Evolutionary conservation across 2,888 invertebrate genomes (phyloP), one percentile per base, ranked within the genome.

Genomic region (Chamaedrilus cognettii): DNA sequence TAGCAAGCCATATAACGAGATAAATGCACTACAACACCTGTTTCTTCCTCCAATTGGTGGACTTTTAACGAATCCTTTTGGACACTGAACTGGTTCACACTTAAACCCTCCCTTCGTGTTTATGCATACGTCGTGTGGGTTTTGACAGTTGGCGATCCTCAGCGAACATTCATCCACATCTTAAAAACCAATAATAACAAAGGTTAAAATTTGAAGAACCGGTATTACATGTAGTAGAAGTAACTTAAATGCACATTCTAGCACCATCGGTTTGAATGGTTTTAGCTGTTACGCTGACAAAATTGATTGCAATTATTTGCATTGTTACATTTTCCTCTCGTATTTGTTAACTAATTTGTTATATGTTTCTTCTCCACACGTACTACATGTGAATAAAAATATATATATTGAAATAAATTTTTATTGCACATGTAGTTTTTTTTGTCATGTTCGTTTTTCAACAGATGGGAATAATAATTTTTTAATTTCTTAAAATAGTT

Each of bases 21-120:
- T n/a, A n/a, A 42, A 42, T 42, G 11, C 19, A 42, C 11, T 19
- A 42, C 11, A 52, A 51, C 32, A 50, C 62, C 62, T 79, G 80
- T 80, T 79, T 70, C 78, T 77, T 64, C 77, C 72, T 33, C 74
- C 70, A 7, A 74, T 74, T 1, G 77, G 74, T 11, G 78, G 70
- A n/a, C 75, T 76, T 57, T 77, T 77, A 31, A 88, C 85, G 83
- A 96, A 98, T 59, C 94, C 93, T 0, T 87, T 79, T 0, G 96
- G 96, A 81, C 98, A 98, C 57, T 88, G 86, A 71, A 97, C 91
- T 26, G 87, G 87, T 76, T 93, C 92, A 80, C 97, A 98, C 77
- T 93, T 90, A 85, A 89, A 93, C 66, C 91, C 87, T 0, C 98
- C 98, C 67, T 93, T 87, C 0, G 91, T 93, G 83, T 98, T 98